Evolutionary conservation across 2,888 invertebrate genomes (phyloP), one percentile per base, ranked within the genome.

Genomic region (Ennomos erosarius): DNA sequence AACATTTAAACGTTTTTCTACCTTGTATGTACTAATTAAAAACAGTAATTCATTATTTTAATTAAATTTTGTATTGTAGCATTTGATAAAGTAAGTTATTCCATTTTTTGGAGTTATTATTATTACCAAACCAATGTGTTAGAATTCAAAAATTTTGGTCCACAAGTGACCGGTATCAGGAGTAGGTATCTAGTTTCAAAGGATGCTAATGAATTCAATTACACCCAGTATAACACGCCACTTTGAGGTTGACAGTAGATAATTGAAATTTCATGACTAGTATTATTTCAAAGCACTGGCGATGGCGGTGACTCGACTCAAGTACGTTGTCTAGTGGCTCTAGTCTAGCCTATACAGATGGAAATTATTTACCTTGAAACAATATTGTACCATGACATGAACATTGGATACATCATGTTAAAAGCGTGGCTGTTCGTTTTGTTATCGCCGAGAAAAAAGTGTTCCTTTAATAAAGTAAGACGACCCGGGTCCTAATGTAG

Each of bases 401-500:
- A 10, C 39, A n/a, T 39, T 13, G 13, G 8, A 46, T 38, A 47
- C 47, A 48, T 57, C 51, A 55, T 54, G 59, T 66, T 67, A 64
- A 66, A 64, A 60, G 65, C 59, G 53, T 62, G 38, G 5, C 39
- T 58, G 59, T 56, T 55, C 58, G 40, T 56, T 56, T 44, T 57
- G 43, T 40, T 63, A 61, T 60, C 55, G 55, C 42, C 26, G 53
- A 54, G 61, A 74, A 76, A 26, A 79, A 74, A 75, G 76, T 75
- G 71, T 68, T 69, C 72, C 71, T 75, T 76, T 81, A 81, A 80
- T 79, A 80, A 77, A 71, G 73, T 76, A 78, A 73, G 70, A 71
- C 80, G 77, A 79, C 78, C 78, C 78, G 78, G 66, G 67, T 73
- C 76, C 76, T 85, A 86, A 87, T 84, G 84, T 82, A 72, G 75